These are phyloP conservation scores for Gila robusta DNA, from an alignment of 2,797 vertebrate species.

Conservation along the genomic window DNA sequence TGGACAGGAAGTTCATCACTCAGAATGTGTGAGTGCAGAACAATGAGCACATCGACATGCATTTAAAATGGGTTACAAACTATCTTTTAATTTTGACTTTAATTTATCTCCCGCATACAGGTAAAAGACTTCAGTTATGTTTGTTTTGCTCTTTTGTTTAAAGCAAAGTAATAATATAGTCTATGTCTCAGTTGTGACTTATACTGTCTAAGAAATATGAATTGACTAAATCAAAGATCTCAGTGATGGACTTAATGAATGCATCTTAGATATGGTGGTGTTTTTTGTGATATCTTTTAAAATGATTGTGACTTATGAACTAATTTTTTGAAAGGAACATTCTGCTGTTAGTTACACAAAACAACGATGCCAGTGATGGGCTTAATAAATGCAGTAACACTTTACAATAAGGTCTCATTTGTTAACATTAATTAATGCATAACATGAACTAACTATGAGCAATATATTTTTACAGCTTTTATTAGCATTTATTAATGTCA, in stretches of 20 bases:
- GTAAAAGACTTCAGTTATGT: conserved; percentile 14
- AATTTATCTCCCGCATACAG: neutral
- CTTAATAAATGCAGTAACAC: neutral
- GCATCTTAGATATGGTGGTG: neutral
- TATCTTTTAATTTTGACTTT: neutral
- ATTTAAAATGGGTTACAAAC: neutral
- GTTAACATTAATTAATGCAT: no score
- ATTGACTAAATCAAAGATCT: neutral
- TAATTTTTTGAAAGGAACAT: neutral
- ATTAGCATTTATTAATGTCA: neutral
- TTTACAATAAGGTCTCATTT: neutral
- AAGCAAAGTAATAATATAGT: neutral
- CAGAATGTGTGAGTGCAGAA: neutral
- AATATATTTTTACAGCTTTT: neutral
- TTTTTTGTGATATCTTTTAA: neutral
- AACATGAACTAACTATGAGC: no score
- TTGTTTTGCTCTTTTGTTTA: neutral
- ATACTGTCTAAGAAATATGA: neutral
- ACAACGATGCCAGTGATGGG: neutral
- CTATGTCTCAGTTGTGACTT: neutral
- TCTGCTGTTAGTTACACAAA: neutral
- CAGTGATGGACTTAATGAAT: neutral
- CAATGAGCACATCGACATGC: neutral
- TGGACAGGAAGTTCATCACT: conserved; percentile 1
- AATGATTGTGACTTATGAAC: neutral